Evolutionary conservation across 35 echinoderm and acorn worm species (phyloP).

Genomic region (Anneissia japonica): DNA sequence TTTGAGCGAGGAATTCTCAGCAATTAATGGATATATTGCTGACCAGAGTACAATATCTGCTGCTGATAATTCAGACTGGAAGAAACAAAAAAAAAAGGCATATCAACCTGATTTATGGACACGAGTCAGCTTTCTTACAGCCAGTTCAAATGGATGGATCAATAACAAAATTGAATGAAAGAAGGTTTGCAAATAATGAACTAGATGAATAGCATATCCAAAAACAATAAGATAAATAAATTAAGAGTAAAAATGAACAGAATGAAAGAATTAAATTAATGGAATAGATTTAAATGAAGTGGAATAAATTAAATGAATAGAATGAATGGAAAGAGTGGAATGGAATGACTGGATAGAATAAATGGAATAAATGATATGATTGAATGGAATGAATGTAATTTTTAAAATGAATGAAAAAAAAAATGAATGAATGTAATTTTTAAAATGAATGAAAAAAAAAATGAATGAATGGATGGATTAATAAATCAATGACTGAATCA

Average conservation of each 20-base stretch:
- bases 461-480: no score
- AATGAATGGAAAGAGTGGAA: no score
- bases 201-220: not conserved
- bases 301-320: no score
- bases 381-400: no score
- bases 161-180: not conserved
- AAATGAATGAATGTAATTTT: no score
- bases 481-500: no score
- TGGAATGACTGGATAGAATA: no score
- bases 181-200: not conserved
- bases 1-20: slow-evolving; percentile 25
- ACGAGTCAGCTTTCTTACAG: not conserved
- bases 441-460: no score
- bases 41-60: slow-evolving; percentile 80
- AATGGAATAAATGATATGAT: no score
- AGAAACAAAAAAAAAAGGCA: not conserved
- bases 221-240: not conserved
- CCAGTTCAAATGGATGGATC: not conserved
- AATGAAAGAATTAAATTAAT: not conserved
- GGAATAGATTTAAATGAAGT: no score
- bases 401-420: no score
- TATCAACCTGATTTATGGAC: not conserved
- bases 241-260: not conserved
- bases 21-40: slow-evolving; percentile 66
- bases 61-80: slow-evolving; percentile 41